Percentiles rank a stretch among this genome's conserved stretches.
phyloP scores from a whole-genome alignment of 2,113 vertebrate species.

The Misgurnus mizolepis region DNA sequence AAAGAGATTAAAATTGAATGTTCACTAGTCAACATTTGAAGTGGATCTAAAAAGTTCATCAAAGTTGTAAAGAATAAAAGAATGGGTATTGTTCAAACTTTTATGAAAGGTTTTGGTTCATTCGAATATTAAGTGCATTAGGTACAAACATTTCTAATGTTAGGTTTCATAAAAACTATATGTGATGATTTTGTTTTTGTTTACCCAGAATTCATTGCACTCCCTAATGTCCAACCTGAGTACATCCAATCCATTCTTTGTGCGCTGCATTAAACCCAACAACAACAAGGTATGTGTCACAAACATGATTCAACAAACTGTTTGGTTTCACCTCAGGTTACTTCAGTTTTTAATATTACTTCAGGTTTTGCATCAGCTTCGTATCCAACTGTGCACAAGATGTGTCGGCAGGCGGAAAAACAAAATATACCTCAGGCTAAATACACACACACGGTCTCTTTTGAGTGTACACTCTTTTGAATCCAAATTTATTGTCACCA shows the following conservation, averaged over 20 bases:
- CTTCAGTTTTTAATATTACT: too few species aligned
- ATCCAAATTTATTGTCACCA: neutral
- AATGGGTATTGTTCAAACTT: too few species aligned
- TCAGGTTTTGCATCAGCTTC: too few species aligned
- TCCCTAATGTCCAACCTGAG: conserved; percentile 92
- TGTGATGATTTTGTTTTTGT: neutral
- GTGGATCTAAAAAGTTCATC: too few species aligned
- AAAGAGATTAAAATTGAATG: too few species aligned
- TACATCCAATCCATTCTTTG: conserved; percentile 91
- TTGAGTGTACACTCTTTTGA: neutral
- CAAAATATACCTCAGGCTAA: neutral
- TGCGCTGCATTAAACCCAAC: conserved; percentile 97
- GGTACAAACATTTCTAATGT: neutral
- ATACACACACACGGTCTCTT: neutral
- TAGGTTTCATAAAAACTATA: neutral
- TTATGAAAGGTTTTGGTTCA: too few species aligned
- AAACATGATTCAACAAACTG: neutral
- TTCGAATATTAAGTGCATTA: neutral
- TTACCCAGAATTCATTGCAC: conserved; percentile 79
- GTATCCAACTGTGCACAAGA: too few species aligned
- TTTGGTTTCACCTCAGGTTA: too few species aligned
- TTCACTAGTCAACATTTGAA: too few species aligned
- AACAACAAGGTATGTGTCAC: conserved; percentile 83
- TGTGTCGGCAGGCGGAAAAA: too few species aligned
- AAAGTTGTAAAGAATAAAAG: too few species aligned